These are phyloP conservation scores for Oligia latruncula DNA, from an alignment of 2,888 invertebrate genomes.

Conservation along the genomic window DNA sequence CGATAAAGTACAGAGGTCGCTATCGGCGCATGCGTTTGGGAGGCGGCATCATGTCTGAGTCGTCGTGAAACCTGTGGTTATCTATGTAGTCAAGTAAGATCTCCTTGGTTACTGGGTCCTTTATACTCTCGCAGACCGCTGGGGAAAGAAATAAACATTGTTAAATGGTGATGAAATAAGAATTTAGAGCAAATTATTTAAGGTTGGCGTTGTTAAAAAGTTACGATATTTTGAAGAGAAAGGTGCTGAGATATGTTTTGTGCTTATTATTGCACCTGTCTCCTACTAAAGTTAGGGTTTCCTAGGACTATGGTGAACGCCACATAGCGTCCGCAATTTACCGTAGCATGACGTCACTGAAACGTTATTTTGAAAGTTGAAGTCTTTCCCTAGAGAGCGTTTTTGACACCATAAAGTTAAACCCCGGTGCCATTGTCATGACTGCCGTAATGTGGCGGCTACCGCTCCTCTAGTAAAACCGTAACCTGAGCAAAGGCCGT, in stretches of 20 bases:
- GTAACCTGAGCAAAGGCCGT: no score
- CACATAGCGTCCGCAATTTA: neutral
- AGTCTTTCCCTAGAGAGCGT: neutral
- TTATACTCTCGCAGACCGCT: constrained; percentile 96
- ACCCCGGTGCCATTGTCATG: neutral
- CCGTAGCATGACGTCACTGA: neutral
- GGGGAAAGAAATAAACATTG: constrained; percentile 71
- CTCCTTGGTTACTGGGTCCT: constrained; percentile 96
- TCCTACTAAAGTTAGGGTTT: neutral
- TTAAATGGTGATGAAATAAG: neutral
- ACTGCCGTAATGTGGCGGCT: neutral
- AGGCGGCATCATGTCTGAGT: constrained; percentile 93
- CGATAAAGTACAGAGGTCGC: constrained; percentile 49
- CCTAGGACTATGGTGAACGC: neutral
- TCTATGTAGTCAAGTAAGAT: constrained; percentile 93
- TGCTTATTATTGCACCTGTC: neutral
- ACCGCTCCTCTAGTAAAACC: no score
- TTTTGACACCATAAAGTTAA: neutral
- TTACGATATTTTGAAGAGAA: neutral
- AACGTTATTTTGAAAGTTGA: neutral
- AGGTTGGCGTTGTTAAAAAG: neutral
- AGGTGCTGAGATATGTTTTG: neutral
- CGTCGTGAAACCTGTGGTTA: constrained; percentile 91
- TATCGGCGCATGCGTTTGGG: constrained; percentile 88
- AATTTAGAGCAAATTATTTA: neutral